Conservation (phyloP, 2,797 vertebrate genomes). For the Sciurus vulgaris region DNA sequence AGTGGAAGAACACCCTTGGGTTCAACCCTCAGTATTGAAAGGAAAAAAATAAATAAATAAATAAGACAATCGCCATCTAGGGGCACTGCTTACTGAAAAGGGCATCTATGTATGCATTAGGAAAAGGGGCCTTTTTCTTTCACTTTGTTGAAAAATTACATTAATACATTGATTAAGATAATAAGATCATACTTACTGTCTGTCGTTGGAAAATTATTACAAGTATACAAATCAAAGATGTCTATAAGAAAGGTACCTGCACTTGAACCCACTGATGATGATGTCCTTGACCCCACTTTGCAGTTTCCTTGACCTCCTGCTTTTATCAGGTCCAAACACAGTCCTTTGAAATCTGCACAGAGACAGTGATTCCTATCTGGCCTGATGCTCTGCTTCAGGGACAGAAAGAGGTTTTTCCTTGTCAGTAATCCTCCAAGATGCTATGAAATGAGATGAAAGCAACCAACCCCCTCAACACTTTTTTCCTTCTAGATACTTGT, state of each 20-base stretch:
- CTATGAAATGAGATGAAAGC: background rate
- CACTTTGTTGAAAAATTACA: background rate
- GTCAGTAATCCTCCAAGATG: background rate
- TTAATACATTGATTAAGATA: background rate
- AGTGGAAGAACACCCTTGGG: background rate
- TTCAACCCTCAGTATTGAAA: background rate
- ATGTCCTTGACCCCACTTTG: background rate
- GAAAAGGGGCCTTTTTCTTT: constrained; percentile 22
- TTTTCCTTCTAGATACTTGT: background rate
- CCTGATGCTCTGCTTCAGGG: background rate
- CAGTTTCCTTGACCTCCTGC: background rate
- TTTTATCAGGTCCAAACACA: background rate
- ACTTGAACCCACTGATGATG: background rate
- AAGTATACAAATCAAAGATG: background rate
- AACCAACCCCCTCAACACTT: no score
- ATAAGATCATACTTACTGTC: background rate
- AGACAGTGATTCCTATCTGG: background rate
- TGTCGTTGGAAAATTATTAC: background rate
- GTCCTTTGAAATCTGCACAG: background rate
- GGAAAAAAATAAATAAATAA: no score
- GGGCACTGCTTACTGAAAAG: background rate
- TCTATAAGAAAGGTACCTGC: background rate
- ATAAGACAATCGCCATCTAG: background rate
- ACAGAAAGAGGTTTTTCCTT: background rate
- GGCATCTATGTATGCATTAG: background rate